Evolutionary conservation across 2,113 vertebrate genomes (phyloP).

Genomic region (Drymodes brunneopygia): DNA sequence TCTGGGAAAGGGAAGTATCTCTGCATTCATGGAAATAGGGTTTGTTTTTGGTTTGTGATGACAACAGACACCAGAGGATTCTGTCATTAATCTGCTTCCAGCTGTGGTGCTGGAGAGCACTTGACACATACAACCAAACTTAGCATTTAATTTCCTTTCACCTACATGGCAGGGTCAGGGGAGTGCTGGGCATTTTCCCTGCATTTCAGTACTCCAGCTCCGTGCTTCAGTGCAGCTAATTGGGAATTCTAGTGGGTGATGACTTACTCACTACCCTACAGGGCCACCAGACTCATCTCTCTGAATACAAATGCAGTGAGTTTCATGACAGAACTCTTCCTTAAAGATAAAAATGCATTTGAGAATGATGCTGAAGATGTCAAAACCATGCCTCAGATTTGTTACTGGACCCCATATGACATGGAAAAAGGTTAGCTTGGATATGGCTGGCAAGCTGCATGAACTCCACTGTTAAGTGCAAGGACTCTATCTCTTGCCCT

Average conservation of each 20-base stretch:
- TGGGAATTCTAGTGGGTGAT: slow-evolving; percentile 12
- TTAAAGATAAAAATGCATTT: neutral
- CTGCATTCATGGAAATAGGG: neutral
- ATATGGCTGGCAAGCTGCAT: neutral
- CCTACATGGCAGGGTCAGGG: neutral
- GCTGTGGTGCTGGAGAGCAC: neutral
- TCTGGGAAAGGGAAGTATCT: neutral
- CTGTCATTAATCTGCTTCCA: neutral
- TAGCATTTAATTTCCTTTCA: slow-evolving; percentile 1
- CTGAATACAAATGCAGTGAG: neutral
- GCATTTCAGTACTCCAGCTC: neutral
- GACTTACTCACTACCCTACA: neutral
- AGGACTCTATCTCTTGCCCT: neutral
- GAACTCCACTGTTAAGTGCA: neutral
- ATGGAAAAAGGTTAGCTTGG: neutral
- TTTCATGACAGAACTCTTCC: neutral
- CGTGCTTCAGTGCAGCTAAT: neutral
- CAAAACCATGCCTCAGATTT: neutral
- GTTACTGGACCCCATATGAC: neutral
- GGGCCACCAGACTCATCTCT: neutral
- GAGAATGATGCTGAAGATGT: neutral
- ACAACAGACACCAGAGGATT: neutral
- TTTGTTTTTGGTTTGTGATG: neutral
- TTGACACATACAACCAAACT: neutral
- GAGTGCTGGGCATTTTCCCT: neutral